Evolutionary conservation across 23 tunicate species (phyloP), one percentile per base, ranked within the genome.

Genomic region (Ascidia mentula): DNA sequence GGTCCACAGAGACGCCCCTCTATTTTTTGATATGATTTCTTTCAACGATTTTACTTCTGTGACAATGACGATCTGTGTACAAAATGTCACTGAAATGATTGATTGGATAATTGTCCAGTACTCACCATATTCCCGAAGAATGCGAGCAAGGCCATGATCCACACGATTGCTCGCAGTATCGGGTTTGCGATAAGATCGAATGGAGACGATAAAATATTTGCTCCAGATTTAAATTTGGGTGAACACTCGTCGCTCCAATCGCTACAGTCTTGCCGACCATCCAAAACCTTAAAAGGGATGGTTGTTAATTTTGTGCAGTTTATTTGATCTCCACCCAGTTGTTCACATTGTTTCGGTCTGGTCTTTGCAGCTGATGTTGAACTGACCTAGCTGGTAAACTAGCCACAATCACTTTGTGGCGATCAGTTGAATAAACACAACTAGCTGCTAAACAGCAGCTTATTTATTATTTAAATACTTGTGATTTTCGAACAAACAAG

Each of bases 141-240:
- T 3, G 87, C 93, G 30, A 78, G 15, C 7, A 79, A 39, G 31
- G 75, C 93, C 93, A 88, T 88, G 17, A 88, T 60, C 93, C 93
- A 88, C 4, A 88, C 80, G 13, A 88, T 13, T 36, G 32, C 79
- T 33, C 84, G 46, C 13, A 88, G 59, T 70, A 88, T 0, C 0
- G 87, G 75, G 73, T 82, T 82, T 13, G 61, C 74, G 6, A 88
- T 82, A 60, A 88, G 45, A 9, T 88, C 45, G 39, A 36, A 83
- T 46, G 80, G 74, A 6, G 93, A 88, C 1, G 93, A 88, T 18
- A 88, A 82, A 33, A 78, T 32, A 26, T 12, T 61, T 18, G 40
- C 53, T 13, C 8, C 22, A n/a, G 34, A 34, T 34, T 59, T 60
- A 24, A 38, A 24, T 2, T 79, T 77, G 7, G 22, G 28, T 20